Evolutionary conservation across 2,888 invertebrate genomes (phyloP).

Genomic region (Spicauda simplicius): DNA sequence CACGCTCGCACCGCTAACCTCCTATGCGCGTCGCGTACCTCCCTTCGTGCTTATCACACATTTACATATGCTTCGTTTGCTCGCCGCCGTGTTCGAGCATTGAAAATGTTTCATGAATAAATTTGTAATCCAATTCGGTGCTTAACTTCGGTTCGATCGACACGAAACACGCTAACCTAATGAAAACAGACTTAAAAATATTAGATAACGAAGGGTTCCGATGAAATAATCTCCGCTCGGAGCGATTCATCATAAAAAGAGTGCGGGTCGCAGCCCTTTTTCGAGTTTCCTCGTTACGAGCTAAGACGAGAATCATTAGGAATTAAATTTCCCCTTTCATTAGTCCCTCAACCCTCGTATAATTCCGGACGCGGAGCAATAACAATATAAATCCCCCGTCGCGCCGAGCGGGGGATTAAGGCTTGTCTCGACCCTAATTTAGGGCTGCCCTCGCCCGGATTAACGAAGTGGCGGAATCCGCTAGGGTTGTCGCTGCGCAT

Average conservation of each 20-base stretch:
- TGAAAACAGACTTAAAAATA: conserved; percentile 59
- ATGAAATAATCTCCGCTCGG: conserved; percentile 70
- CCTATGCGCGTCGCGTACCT: conserved; percentile 61
- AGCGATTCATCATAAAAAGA: conserved; percentile 80
- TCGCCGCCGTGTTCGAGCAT: conserved; percentile 75
- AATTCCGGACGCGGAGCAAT: conserved; percentile 85
- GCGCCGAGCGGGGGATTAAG: conserved; percentile 84
- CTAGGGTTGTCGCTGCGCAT: conserved; percentile 84
- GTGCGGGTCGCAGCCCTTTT: conserved; percentile 79
- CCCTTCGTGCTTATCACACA: conserved; percentile 78
- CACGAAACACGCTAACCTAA: conserved; percentile 57
- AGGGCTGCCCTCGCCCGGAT: conserved; percentile 84
- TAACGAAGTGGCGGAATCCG: conserved; percentile 85
- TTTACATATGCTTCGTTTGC: conserved; percentile 80
- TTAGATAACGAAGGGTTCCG: conserved; percentile 57
- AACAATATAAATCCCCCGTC: conserved; percentile 86
- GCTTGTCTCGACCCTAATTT: conserved; percentile 85
- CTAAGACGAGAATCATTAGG: conserved; percentile 85
- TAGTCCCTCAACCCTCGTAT: conserved; percentile 86
- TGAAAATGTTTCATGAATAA: conserved; percentile 83
- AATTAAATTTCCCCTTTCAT: conserved; percentile 86
- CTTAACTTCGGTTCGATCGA: conserved; percentile 73
- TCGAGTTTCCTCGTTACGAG: conserved; percentile 84
- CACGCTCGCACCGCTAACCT: conserved; percentile 44
- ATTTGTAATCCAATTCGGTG: conserved; percentile 80